Base-by-base conservation (phyloP, 2,113 vertebrate genomes). In the Thamnaconus septentrionalis region DNA sequence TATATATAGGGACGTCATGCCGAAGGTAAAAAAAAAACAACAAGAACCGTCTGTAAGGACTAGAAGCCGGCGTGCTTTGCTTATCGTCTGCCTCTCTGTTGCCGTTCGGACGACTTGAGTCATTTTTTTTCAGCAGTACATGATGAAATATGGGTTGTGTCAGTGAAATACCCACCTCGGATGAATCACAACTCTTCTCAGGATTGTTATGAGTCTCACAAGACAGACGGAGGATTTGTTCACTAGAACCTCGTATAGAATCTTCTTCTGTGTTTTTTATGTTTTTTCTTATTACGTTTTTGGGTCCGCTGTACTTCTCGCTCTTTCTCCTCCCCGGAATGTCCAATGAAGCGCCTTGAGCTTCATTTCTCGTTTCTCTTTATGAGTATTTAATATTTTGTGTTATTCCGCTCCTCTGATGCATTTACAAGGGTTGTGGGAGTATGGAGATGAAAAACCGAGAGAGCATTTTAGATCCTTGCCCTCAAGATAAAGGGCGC, bases 61-160 rank as follows among this genome's bases (percentile, higher is more conserved):
- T 56, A 66, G 63, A 75, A 56, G 56, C 53, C 70, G 3, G n/a
- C 60, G 9, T 61, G 53, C 64, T 11, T 57, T 64, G 74, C 68
- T 67, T 59, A 59, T 80, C 83, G 85, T 31, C 68, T 76, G 71
- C 64, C 79, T 76, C 71, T 64, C 79, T 85, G 81, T 82, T 81
- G 52, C 82, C 84, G 80, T 89, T 90, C 86, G 75, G 79, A 84
- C 78, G 68, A 62, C 78, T 80, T 80, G 71, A 79, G 77, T 78
- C 77, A 82, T 72, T 68, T 81, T 85, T 88, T 83, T 81, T 88
- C 83, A 83, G 70, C 82, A 75, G 66, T 87, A 83, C 89, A 87
- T 92, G 90, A 92, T 92, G 91, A 92, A 92, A 92, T 91, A 66
- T 65, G 74, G 71, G 59, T 80, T 63, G 75, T 81, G 82, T 80